Percentiles rank a stretch among this genome's conserved stretches.
Conservation (phyloP, 1,140 invertebrate species). For the Drosophila triauraria region DNA sequence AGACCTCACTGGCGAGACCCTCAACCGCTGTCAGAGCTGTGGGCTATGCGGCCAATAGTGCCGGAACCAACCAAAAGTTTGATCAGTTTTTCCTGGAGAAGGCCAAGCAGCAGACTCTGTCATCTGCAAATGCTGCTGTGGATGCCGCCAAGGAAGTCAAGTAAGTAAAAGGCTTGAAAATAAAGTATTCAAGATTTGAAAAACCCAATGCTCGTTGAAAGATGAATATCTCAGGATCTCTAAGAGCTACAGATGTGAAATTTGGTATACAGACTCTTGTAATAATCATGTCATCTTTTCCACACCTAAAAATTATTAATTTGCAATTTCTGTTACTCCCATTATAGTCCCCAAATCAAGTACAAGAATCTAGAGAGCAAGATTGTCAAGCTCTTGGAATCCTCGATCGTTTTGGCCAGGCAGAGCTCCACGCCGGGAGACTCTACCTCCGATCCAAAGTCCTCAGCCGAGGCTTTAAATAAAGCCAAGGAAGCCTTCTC, state of each 20-base stretch:
- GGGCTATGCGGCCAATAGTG: conserved; percentile 93
- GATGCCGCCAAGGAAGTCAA: conserved; percentile 89
- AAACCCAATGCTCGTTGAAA: too few relatives aligned
- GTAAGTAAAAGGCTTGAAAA: conserved; percentile 41
- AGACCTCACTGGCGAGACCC: conserved; percentile 88
- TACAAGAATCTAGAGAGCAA: conserved; percentile 92
- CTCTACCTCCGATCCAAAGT: conserved; percentile 54
- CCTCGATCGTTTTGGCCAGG: conserved; percentile 89
- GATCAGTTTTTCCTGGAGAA: conserved; percentile 91
- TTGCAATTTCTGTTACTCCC: not conserved
- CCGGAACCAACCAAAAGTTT: conserved; percentile 87
- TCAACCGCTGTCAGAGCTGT: conserved; percentile 98
- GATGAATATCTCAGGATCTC: not conserved
- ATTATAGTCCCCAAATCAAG: conserved; percentile 92
- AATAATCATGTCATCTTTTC: not conserved
- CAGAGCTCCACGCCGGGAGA: conserved; percentile 23
- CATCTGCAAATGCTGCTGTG: conserved; percentile 84
- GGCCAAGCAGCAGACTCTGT: conserved; percentile 85
- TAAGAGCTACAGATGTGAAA: not conserved
- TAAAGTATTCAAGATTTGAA: too few relatives aligned
- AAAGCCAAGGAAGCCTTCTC: conserved; percentile 98
- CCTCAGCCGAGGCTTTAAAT: conserved; percentile 88
- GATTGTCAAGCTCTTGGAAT: conserved; percentile 94
- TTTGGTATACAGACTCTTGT: not conserved
- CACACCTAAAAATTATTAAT: not conserved